Evolutionary conservation across 2,888 invertebrate species (phyloP).

Genomic region (Netelia inedita): DNA sequence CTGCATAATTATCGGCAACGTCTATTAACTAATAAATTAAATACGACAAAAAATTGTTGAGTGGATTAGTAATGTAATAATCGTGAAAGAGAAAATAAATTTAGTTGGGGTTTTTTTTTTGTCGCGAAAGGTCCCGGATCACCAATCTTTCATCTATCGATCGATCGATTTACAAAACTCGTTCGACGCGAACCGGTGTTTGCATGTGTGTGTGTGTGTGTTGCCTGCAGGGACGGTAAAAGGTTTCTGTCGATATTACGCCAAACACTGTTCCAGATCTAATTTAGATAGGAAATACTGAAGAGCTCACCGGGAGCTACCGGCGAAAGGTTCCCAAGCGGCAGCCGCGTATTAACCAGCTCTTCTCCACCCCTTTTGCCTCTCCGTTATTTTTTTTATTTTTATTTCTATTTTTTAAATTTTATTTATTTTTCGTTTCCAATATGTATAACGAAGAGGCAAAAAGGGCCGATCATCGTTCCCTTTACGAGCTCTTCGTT

Average conservation of each 20-base stretch:
- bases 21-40: neutral
- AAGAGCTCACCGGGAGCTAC: slow-evolving; percentile 68
- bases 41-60: slow-evolving; percentile 25
- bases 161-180: slow-evolving; percentile 61
- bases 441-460: neutral
- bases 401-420: slow-evolving; percentile 9
- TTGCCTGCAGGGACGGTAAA: slow-evolving; percentile 12
- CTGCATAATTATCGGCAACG: too few species aligned
- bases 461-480: too few species aligned
- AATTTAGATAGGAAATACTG: slow-evolving; percentile 82
- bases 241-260: slow-evolving; percentile 58
- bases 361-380: slow-evolving; percentile 45
- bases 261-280: slow-evolving; percentile 79
- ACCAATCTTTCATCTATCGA: slow-evolving; percentile 51
- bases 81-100: slow-evolving; percentile 18
- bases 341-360: slow-evolving; percentile 52
- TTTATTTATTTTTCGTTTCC: neutral
- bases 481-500: too few species aligned
- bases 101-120: slow-evolving; percentile 10
- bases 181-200: slow-evolving; percentile 53
- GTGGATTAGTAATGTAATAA: slow-evolving; percentile 29
- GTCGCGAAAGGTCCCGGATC: slow-evolving; percentile 7
- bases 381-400: slow-evolving; percentile 20
- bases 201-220: neutral
- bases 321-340: slow-evolving; percentile 51